These are phyloP conservation scores for Arctopsyche grandis DNA, from an alignment of 1,140 invertebrate species.

Conservation along the genomic window DNA sequence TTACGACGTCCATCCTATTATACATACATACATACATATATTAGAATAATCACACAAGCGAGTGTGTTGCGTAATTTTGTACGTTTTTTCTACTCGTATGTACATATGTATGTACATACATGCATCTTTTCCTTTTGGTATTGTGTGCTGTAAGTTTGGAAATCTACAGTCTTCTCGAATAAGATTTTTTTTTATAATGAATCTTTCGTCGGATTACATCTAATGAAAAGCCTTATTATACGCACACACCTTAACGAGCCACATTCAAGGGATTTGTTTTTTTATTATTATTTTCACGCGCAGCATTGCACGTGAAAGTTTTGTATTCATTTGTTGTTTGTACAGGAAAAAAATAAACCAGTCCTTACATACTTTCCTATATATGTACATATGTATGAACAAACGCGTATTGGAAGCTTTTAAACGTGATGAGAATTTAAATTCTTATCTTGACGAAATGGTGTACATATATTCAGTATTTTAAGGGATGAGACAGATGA, in stretches of 20 bases:
- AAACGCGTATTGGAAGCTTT: no score
- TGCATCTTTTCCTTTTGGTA: not conserved
- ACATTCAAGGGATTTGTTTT: constrained; percentile 9
- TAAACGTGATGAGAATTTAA: no score
- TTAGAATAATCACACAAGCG: not conserved
- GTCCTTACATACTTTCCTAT: no score
- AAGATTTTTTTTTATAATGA: constrained; percentile 28
- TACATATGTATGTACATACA: not conserved
- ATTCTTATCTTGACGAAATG: no score
- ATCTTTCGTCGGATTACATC: constrained; percentile 33
- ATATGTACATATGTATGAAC: no score
- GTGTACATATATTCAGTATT: no score
- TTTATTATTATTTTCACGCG: no score
- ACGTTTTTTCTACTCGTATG: not conserved
- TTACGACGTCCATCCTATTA: no score
- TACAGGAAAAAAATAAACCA: no score
- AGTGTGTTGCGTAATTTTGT: not conserved
- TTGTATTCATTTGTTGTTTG: not conserved
- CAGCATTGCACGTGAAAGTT: not conserved
- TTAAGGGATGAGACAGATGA: no score
- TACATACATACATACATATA: no score
- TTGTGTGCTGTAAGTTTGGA: not conserved
- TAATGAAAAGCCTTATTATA: constrained; percentile 39
- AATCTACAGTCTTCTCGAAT: constrained; percentile 12
- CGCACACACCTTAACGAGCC: constrained; percentile 23